These are phyloP conservation scores for Iguana delicatissima DNA, from an alignment of 2,797 vertebrate species.

Conservation along the genomic window DNA sequence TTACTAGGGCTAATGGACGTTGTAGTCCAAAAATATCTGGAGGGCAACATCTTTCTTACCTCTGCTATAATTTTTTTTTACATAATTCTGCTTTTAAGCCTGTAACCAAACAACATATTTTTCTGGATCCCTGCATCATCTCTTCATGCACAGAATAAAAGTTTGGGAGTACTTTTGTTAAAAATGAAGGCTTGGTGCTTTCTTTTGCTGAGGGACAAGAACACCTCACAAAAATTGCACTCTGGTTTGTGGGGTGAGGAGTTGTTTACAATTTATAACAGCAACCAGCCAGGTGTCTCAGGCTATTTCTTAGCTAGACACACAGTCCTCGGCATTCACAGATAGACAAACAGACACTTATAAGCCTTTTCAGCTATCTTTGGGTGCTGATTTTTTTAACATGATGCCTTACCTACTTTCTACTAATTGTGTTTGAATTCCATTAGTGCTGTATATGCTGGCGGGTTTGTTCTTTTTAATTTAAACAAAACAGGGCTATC, in stretches of 20 bases:
- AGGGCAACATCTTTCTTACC: background rate
- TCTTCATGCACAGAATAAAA: constrained; percentile 50
- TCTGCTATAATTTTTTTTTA: background rate
- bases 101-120: constrained; percentile 62
- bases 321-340: constrained; percentile 46
- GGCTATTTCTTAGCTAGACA: constrained; percentile 64
- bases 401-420: constrained; percentile 92
- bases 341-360: constrained; percentile 32
- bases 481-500: constrained; percentile 82
- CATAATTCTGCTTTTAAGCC: background rate
- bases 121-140: constrained; percentile 61
- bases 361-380: constrained; percentile 77
- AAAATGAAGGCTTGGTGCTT: constrained; percentile 58
- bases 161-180: constrained; percentile 27
- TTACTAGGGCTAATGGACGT: background rate
- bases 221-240: constrained; percentile 74
- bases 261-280: constrained; percentile 31
- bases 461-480: constrained; percentile 50
- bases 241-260: constrained; percentile 35
- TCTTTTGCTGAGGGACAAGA: constrained; percentile 53
- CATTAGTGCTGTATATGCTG: constrained; percentile 77
- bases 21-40: background rate
- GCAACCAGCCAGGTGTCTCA: constrained; percentile 37
- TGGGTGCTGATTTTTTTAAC: constrained; percentile 89
- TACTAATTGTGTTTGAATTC: constrained; percentile 75